A percentile compares a stretch with the other conserved stretches of the same genome.
Evolutionary conservation across 2,888 invertebrate species (phyloP).

Genomic region (Uropetala carovei): DNA sequence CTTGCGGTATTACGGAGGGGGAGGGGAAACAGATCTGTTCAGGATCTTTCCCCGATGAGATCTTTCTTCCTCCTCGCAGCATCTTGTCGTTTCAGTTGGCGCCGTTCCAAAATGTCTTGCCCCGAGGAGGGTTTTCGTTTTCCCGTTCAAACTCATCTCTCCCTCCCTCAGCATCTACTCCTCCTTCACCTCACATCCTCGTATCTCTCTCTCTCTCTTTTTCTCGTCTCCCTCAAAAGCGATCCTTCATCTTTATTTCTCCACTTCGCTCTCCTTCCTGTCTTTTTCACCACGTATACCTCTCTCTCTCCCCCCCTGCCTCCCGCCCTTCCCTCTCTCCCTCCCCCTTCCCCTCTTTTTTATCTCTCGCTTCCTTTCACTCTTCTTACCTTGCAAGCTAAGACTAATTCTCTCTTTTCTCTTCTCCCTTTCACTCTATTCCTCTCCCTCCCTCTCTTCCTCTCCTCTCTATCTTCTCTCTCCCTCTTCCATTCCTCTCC

Average conservation of each 20-base stretch:
- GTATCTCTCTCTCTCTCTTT: no score
- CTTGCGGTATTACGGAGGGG: not conserved
- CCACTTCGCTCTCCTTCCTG: slow-evolving; percentile 26
- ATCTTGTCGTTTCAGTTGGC: not conserved
- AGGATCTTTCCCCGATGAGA: not conserved
- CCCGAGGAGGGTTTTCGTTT: not conserved
- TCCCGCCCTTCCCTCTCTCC: not conserved
- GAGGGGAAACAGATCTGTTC: slow-evolving; percentile 29
- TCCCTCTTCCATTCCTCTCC: not conserved
- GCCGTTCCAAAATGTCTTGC: slow-evolving; percentile 30
- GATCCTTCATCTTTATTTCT: not conserved
- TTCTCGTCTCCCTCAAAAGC: no score
- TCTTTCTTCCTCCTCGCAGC: not conserved
- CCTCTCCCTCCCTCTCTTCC: no score
- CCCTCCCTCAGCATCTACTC: not conserved
- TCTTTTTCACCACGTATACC: not conserved
- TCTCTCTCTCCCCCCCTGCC: not conserved
- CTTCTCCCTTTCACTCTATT: not conserved
- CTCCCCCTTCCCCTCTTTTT: not conserved
- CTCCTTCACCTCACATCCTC: no score
- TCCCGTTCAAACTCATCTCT: not conserved
- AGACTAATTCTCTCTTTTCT: not conserved
- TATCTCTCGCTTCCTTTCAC: not conserved
- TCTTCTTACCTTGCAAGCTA: not conserved
- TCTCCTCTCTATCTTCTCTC: not conserved